A percentile compares a stretch with the other conserved stretches of the same genome.
Conservation (phyloP, 2,797 vertebrate genomes). For the Meriones psammophilus region DNA sequence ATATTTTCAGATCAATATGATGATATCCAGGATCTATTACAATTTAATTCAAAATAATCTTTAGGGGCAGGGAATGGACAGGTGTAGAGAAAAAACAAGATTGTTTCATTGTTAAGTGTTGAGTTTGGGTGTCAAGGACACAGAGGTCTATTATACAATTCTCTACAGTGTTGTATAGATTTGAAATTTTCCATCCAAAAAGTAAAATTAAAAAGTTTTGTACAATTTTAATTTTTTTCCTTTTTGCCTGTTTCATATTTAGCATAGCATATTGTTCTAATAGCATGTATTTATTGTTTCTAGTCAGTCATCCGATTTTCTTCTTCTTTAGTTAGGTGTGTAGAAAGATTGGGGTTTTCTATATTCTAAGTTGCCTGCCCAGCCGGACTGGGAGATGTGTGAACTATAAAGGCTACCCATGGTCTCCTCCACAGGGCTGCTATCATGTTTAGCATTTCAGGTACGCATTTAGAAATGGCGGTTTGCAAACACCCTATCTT, state of each 20-base stretch:
- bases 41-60: slow-evolving; percentile 40
- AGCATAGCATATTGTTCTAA: not conserved
- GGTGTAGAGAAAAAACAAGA: not conserved
- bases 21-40: not conserved
- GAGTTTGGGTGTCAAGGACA: not conserved
- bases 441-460: not conserved
- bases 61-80: not conserved
- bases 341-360: not conserved
- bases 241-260: not conserved
- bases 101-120: not conserved
- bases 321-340: not conserved
- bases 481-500: not conserved
- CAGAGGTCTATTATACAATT: not conserved
- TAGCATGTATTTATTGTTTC: not conserved
- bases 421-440: not conserved
- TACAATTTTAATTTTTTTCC: not conserved
- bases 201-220: not conserved
- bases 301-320: not conserved
- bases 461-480: not conserved
- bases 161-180: not conserved
- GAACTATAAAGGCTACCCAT: not conserved
- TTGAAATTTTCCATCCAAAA: slow-evolving; percentile 58
- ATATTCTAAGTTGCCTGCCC: not conserved
- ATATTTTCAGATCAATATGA: not conserved
- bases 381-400: not conserved